Percentiles rank a stretch among this genome's conserved stretches.
These are phyloP conservation scores for Canis aureus DNA, from an alignment of 2,113 vertebrate species.

Conservation along the genomic window DNA sequence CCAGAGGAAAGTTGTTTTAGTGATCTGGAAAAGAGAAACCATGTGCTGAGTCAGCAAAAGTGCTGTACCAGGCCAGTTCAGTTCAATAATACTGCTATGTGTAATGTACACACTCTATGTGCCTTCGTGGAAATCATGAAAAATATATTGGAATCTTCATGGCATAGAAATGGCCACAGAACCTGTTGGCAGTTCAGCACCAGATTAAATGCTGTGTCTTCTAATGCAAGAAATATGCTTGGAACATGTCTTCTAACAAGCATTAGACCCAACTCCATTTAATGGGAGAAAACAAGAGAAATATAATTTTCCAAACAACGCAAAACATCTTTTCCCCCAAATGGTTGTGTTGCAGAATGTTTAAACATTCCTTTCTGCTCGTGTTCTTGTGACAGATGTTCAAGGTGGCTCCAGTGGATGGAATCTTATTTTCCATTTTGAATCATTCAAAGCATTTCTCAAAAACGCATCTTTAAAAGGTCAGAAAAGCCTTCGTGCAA, in stretches of 20 bases:
- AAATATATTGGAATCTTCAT: conserved; percentile 69
- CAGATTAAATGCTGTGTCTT: conserved; percentile 66
- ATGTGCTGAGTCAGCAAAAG: conserved; percentile 85
- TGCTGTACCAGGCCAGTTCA: conserved; percentile 42
- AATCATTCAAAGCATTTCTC: conserved; percentile 73
- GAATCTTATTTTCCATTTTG: conserved; percentile 64
- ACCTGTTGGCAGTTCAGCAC: conserved; percentile 45
- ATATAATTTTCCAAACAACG: conserved; percentile 11
- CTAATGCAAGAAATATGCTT: conserved; percentile 52
- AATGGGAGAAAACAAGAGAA: conserved; percentile 57
- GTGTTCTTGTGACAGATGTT: conserved; percentile 38
- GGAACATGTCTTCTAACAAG: neutral
- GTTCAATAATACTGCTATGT: conserved; percentile 78
- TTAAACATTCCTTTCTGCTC: conserved; percentile 63
- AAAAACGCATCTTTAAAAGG: conserved; percentile 66
- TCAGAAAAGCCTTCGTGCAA: conserved; percentile 62
- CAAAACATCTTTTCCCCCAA: conserved; percentile 29
- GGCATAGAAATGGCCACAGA: conserved; percentile 58
- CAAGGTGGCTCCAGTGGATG: neutral
- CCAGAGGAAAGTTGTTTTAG: conserved; percentile 86
- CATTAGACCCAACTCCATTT: conserved; percentile 45
- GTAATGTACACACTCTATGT: conserved; percentile 66
- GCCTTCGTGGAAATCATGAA: conserved; percentile 81
- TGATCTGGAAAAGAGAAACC: conserved; percentile 86
- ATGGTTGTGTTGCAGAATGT: neutral